Evolutionary conservation across 2,797 vertebrate genomes (phyloP).

Genomic region (Buphagus erythrorhynchus): DNA sequence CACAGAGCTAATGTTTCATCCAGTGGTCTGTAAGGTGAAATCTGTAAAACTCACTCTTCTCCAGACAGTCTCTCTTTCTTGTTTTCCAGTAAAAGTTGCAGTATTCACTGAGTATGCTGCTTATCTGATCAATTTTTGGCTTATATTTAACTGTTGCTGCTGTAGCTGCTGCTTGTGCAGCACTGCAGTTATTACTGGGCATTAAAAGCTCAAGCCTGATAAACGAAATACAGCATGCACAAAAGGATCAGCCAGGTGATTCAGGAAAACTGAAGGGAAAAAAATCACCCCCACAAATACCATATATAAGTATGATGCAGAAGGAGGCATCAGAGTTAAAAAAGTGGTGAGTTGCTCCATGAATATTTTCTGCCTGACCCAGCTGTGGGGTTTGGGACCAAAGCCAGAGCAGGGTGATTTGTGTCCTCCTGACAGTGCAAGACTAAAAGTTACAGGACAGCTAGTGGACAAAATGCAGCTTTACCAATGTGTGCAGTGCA

Average conservation of each 20-base stretch:
- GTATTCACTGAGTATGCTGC: background rate
- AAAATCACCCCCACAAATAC: background rate
- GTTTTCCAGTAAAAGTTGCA: background rate
- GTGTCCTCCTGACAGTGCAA: background rate
- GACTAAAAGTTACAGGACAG: background rate
- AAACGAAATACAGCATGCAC: background rate
- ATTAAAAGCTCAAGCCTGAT: background rate
- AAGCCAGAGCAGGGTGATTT: background rate
- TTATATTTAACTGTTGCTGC: background rate
- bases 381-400: background rate
- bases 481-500: rapidly evolving
- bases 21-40: background rate
- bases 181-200: background rate
- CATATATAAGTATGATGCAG: background rate
- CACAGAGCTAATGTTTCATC: background rate
- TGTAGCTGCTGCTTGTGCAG: background rate
- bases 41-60: background rate
- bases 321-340: background rate
- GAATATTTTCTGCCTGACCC: background rate
- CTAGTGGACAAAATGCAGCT: background rate
- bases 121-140: background rate
- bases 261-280: background rate
- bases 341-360: background rate
- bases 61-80: background rate
- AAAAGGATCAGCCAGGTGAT: background rate